Base-by-base conservation (phyloP, 2,888 invertebrate genomes). In the Amblyteles armatorius region DNA sequence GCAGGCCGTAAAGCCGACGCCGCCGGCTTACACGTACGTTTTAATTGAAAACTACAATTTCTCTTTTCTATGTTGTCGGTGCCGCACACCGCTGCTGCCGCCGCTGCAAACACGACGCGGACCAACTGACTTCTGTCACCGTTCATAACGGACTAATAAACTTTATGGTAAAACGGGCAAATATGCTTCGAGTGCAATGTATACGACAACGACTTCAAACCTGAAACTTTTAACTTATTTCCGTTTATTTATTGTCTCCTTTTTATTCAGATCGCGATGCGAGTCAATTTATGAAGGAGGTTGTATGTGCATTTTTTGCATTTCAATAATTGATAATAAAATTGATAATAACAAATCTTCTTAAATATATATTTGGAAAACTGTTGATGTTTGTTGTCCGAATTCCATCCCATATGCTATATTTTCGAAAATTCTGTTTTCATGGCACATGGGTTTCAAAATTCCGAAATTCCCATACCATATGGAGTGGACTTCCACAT, bases 41-140 rank as follows among this genome's bases (percentile, higher is more conserved):
- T 86, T 87, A 87, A 87, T 87, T 87, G 87, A 63, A 87, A 87
- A 87, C 86, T 86, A 87, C 86, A 86, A 87, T 87, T 87, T 76
- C 83, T 83, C 79, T 74, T 74, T 79, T 79, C 69, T 63, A 22
- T 73, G 69, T 69, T 79, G 60, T 48, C 69, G 9, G 50, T 22
- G 67, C 40, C 63, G 40, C 29, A 16, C 44, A 44, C 16, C 48
- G n/a, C n/a, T n/a, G 50, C 55, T 44, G 22, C 67, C 60, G 55
- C 48, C 50, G 79, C 67, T 67, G 65, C 71, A 55, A 74, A 63
- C 55, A 63, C 60, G 44, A 74, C 69, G 63, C 19, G 52, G 48
- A 29, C 69, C 83, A 57, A 63, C 77, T 71, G 77, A 77, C 71
- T 76, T 77, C 71, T 71, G 81, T 82, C 77, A 52, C 52, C 19